Evolutionary conservation across 2,113 vertebrate genomes (phyloP).

Genomic region (Prietella phreatophila): DNA sequence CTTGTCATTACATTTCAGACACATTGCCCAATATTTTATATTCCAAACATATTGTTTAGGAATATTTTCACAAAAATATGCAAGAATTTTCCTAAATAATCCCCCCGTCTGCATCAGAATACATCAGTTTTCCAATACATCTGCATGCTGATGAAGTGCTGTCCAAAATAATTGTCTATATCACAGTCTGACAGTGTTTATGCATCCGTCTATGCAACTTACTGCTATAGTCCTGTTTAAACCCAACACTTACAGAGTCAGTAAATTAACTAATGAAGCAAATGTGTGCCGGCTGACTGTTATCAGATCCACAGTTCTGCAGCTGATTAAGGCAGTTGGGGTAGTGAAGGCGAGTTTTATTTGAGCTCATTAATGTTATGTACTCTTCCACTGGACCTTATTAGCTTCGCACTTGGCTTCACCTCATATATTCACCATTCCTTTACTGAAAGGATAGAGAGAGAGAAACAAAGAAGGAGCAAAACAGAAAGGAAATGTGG

Average conservation of each 20-base stretch:
- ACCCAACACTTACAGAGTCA: neutral
- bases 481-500: neutral
- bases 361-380: conserved; percentile 50
- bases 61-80: neutral
- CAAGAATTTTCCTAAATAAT: neutral
- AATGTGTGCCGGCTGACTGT: neutral
- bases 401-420: conserved; percentile 46
- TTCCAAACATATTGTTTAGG: neutral
- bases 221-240: conserved; percentile 7
- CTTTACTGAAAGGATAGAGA: conserved; percentile 13
- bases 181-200: neutral
- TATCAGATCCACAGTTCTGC: conserved; percentile 13
- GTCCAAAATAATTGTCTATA: neutral
- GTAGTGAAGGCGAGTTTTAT: conserved; percentile 27
- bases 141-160: neutral
- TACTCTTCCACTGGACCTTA: conserved; percentile 48
- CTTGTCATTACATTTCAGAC: neutral
- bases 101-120: conserved; percentile 7
- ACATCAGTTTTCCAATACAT: neutral
- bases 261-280: neutral
- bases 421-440: conserved; percentile 33
- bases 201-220: neutral
- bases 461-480: conserved; percentile 17
- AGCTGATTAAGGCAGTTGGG: conserved; percentile 36
- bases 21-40: neutral